Evolutionary conservation across 2,797 vertebrate species (phyloP), one percentile per base, ranked within the genome.

Genomic region (Macrochelys suwanniensis): DNA sequence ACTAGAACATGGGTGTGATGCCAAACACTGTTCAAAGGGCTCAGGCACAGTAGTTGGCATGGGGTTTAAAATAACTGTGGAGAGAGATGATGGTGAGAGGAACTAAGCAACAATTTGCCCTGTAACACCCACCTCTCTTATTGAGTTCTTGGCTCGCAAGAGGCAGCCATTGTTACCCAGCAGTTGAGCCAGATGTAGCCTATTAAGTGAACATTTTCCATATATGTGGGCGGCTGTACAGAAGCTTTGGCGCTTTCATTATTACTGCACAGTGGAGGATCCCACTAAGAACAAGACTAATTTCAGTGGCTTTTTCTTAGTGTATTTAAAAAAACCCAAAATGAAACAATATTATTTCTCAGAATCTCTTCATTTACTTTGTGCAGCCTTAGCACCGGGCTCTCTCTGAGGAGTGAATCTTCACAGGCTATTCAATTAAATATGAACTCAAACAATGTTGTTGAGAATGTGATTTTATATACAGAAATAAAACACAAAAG

Each of bases 131-230:
- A 59, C 74, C 0, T 80, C 92, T 84, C 92, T 76, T 95, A 92
- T 57, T n/a, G 28, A 93, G 87, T 80, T 59, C 56, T 92, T 88
- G 54, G 50, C 77, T 92, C 92, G 59, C 57, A 49, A 88, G 89
- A 92, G 95, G 71, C 33, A n/a, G 23, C 57, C 17, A 4, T 88
- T 19, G 4, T 92, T 84, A 79, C 85, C 53, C 85, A 81, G 95
- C 84, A 87, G 90, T 89, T 17, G 17, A 56, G 65, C 28, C 61
- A 91, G 94, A 86, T 92, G 87, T 71, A 94, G 21, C 84, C 92
- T 96, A 1, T 89, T 91, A 90, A 90, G 87, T 84, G 87, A 94
- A 93, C 54, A 91, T 97, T 95, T 95, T 49, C 5, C 3, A 31
- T 13, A 1, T 25, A 1, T 50, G 86, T 89, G 86, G 68, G 94